A percentile compares a stretch with the other conserved stretches of the same genome.
Evolutionary conservation across 2,113 vertebrate genomes (phyloP).

Genomic region (Boleophthalmus pectinirostris): DNA sequence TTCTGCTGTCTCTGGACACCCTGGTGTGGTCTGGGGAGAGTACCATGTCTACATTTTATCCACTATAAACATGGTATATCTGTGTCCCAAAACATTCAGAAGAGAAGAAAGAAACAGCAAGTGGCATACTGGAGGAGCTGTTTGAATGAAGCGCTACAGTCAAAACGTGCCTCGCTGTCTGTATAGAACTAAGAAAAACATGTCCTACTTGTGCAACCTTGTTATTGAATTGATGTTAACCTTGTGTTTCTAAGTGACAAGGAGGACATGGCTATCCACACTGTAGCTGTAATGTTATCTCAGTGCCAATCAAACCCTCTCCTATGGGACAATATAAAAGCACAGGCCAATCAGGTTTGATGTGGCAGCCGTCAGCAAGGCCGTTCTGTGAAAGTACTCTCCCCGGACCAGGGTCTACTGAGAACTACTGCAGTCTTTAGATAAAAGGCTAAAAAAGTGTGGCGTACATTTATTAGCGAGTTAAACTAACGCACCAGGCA

Average conservation of each 20-base stretch:
- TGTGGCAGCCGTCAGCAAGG: constrained; percentile 48
- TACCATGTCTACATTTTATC: too few species aligned
- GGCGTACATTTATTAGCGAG: not conserved
- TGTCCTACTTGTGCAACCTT: constrained; percentile 12
- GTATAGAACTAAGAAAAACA: constrained; percentile 11
- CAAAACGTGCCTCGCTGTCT: constrained; percentile 9
- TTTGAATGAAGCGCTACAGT: constrained; percentile 24
- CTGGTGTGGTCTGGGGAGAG: too few species aligned
- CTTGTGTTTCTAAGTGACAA: constrained; percentile 21
- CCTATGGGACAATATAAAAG: constrained; percentile 41
- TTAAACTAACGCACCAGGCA: not conserved
- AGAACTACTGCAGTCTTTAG: constrained; percentile 30
- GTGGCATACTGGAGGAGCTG: constrained; percentile 20
- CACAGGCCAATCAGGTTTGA: constrained; percentile 60
- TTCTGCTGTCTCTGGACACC: too few species aligned
- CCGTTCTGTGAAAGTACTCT: constrained; percentile 51
- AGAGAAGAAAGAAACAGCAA: constrained; percentile 7
- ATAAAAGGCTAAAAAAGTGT: constrained; percentile 21
- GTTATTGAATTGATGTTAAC: constrained; percentile 29
- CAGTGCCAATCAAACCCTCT: constrained; percentile 49
- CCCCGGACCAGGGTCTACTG: constrained; percentile 41
- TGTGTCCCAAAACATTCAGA: not conserved
- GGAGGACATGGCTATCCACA: constrained; percentile 31
- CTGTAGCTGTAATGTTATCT: constrained; percentile 23
- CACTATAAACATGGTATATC: not conserved